A percentile compares a stretch with the other conserved stretches of the same genome.
Evolutionary conservation across 2,888 invertebrate genomes (phyloP).

Genomic region (Holacanthella duospinosa): DNA sequence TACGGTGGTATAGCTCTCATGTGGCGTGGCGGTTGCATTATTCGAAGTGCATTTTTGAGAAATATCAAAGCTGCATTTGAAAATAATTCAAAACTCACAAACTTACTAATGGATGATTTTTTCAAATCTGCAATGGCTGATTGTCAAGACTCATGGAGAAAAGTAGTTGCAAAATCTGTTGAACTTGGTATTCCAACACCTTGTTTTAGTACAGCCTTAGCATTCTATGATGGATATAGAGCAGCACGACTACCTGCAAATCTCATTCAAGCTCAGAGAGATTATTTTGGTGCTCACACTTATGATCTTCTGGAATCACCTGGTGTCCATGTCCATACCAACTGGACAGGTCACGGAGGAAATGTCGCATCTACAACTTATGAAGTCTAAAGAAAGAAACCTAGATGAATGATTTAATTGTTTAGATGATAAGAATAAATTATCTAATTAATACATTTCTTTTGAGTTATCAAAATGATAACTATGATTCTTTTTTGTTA

Average conservation of each 20-base stretch:
- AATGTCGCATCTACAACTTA: constrained; percentile 91
- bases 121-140: constrained; percentile 72
- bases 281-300: constrained; percentile 98
- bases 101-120: constrained; percentile 84
- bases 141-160: constrained; percentile 74
- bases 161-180: constrained; percentile 58
- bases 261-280: constrained; percentile 77
- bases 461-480: too few relatives aligned
- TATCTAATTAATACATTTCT: too few relatives aligned
- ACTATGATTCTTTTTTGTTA: too few relatives aligned
- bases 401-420: too few relatives aligned
- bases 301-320: constrained; percentile 80
- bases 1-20: constrained; percentile 96
- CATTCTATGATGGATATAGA: constrained; percentile 95
- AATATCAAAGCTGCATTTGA: constrained; percentile 89
- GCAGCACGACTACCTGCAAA: constrained; percentile 81
- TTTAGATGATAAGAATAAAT: too few relatives aligned
- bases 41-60: constrained; percentile 77
- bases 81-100: constrained; percentile 70
- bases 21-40: constrained; percentile 99
- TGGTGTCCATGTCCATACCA: constrained; percentile 87
- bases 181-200: constrained; percentile 83
- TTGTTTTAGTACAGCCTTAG: constrained; percentile 80
- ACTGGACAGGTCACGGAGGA: constrained; percentile 98
- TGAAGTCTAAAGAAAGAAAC: constrained; percentile 44